These are phyloP conservation scores for Cepphus grylle DNA, from an alignment of 2,113 vertebrate species.

Conservation along the genomic window DNA sequence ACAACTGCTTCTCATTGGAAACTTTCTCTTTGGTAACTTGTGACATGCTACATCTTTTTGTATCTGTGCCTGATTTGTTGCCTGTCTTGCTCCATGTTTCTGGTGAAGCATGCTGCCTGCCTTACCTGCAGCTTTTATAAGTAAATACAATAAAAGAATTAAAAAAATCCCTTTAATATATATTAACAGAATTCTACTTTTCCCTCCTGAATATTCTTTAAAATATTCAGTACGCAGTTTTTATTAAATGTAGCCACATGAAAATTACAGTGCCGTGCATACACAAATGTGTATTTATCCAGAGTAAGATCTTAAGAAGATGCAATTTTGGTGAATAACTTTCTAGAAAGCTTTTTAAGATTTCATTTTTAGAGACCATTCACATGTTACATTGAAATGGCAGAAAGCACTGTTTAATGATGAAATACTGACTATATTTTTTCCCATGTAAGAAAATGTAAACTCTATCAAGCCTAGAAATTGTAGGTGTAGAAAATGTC, in stretches of 20 bases:
- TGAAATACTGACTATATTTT: not conserved
- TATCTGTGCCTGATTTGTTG: not conserved
- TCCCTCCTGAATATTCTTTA: not conserved
- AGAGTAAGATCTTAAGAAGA: not conserved
- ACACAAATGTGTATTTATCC: not conserved
- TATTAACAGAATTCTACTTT: not conserved
- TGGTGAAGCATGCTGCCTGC: not conserved
- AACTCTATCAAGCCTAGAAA: not conserved
- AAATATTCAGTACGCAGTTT: not conserved
- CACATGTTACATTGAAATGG: not conserved
- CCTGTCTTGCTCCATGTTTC: accelerated
- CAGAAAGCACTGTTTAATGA: not conserved
- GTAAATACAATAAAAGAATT: not conserved
- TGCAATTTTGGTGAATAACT: not conserved
- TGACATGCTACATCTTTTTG: not conserved
- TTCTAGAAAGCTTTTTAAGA: not conserved
- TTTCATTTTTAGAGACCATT: not conserved
- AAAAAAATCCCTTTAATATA: not conserved
- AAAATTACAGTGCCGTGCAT: not conserved
- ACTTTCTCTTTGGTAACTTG: not conserved
- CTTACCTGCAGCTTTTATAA: not conserved
- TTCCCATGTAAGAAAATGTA: not conserved
- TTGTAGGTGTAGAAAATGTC: not conserved
- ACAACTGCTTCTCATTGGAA: not conserved
- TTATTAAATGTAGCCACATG: not conserved